These are phyloP conservation scores for Engystomops pustulosus DNA, from an alignment of 2,113 vertebrate genomes.

Conservation along the genomic window DNA sequence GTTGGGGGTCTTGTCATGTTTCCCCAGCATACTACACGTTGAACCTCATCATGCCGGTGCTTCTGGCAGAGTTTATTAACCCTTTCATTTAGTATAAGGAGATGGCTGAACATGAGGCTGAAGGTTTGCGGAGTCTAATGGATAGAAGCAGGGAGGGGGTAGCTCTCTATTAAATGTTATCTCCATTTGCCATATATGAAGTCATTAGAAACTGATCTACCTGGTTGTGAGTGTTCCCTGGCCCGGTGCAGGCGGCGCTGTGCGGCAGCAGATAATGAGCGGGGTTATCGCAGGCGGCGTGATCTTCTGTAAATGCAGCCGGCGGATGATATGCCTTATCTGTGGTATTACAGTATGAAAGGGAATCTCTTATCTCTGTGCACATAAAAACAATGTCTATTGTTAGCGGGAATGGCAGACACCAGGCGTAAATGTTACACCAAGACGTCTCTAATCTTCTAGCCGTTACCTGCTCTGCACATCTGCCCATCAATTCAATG, in stretches of 20 bases:
- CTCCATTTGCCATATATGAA: neutral
- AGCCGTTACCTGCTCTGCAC: slow-evolving; percentile 62
- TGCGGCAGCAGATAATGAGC: slow-evolving; percentile 30
- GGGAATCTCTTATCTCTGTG: slow-evolving; percentile 68
- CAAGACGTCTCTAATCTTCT: slow-evolving; percentile 67
- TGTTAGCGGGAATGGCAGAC: slow-evolving; percentile 68
- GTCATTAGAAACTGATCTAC: slow-evolving; percentile 33
- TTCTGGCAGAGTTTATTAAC: too few relatives aligned
- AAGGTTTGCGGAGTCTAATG: neutral
- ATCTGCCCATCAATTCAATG: neutral
- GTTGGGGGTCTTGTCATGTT: too few relatives aligned
- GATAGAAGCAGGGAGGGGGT: too few relatives aligned
- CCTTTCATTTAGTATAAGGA: too few relatives aligned
- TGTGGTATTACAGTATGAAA: slow-evolving; percentile 53
- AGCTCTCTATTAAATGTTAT: slow-evolving; percentile 30
- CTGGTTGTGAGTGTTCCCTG: neutral
- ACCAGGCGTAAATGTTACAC: slow-evolving; percentile 64
- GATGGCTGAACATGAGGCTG: too few relatives aligned
- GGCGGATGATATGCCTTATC: slow-evolving; percentile 65
- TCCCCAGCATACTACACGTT: too few relatives aligned
- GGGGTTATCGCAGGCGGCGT: slow-evolving; percentile 35
- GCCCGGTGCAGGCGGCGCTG: neutral
- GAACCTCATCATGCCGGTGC: neutral
- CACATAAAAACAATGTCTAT: slow-evolving; percentile 64
- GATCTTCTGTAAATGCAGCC: slow-evolving; percentile 29